Percentiles rank a stretch among this genome's conserved stretches.
phyloP scores from a whole-genome alignment of 2,888 invertebrate species.

The Tryphoninae sp. region DNA sequence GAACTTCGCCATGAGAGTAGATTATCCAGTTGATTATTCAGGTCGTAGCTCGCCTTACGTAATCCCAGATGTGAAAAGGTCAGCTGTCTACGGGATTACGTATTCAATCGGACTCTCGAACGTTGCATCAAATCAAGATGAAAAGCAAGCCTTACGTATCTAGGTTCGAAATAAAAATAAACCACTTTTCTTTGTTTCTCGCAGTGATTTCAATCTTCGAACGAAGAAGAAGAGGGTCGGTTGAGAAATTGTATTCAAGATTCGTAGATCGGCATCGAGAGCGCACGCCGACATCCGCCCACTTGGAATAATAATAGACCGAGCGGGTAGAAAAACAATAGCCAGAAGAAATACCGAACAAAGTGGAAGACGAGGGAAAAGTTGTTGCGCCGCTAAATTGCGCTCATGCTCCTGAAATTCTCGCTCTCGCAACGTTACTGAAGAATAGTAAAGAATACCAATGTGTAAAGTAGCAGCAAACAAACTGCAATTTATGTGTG shows the following conservation, averaged over 20 bases:
- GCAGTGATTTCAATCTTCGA: slow-evolving; percentile 7
- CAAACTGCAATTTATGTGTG: slow-evolving; percentile 34
- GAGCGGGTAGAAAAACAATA: slow-evolving; percentile 18
- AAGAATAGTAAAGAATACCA: slow-evolving; percentile 70
- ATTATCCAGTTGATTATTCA: too few species aligned
- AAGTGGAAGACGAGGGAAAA: slow-evolving; percentile 41
- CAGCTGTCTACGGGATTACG: too few species aligned
- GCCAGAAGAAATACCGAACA: slow-evolving; percentile 32
- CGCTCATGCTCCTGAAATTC: slow-evolving; percentile 47
- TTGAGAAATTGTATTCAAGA: slow-evolving; percentile 10
- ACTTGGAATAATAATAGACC: slow-evolving; percentile 52
- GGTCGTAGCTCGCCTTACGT: too few species aligned
- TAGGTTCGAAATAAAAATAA: too few species aligned
- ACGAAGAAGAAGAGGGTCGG: not conserved
- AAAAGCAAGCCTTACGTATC: too few species aligned
- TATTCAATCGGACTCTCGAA: too few species aligned
- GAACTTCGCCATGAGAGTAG: too few species aligned
- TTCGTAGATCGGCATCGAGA: slow-evolving; percentile 51
- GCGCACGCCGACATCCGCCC: slow-evolving; percentile 53
- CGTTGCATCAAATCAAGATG: too few species aligned
- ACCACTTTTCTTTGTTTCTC: too few species aligned
- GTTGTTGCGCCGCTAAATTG: slow-evolving; percentile 64
- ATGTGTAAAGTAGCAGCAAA: slow-evolving; percentile 69
- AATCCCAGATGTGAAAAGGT: too few species aligned
- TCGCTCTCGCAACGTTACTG: slow-evolving; percentile 40